Evolutionary conservation across 2,113 vertebrate species (phyloP).

Genomic region (Pollimyrus isidori): DNA sequence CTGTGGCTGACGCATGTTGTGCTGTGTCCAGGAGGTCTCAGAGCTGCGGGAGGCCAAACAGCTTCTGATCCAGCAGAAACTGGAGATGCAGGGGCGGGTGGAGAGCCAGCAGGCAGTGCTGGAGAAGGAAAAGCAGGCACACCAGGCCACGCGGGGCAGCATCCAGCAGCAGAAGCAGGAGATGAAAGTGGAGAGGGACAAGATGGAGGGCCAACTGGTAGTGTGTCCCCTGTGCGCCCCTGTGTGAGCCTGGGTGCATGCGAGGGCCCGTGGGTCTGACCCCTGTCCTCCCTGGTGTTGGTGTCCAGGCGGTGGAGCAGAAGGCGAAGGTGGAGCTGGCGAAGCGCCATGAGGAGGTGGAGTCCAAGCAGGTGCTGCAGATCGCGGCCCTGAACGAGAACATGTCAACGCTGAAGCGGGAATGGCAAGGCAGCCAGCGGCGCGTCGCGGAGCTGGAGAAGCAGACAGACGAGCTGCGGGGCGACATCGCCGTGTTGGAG

Average conservation of each 20-base stretch:
- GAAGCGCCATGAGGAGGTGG: slow-evolving; percentile 74
- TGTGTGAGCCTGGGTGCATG: neutral
- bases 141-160: slow-evolving; percentile 67
- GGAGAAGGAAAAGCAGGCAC: slow-evolving; percentile 72
- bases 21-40: slow-evolving; percentile 66
- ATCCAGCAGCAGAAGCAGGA: slow-evolving; percentile 71
- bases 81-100: slow-evolving; percentile 78
- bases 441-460: slow-evolving; percentile 87
- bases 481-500: slow-evolving; percentile 92
- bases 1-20: neutral
- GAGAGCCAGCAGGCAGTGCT: slow-evolving; percentile 60
- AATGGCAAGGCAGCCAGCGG: slow-evolving; percentile 88
- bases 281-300: neutral
- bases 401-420: slow-evolving; percentile 87
- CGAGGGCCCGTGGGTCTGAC: neutral
- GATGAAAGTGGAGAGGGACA: slow-evolving; percentile 62
- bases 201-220: slow-evolving; percentile 69
- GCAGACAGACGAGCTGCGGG: slow-evolving; percentile 86
- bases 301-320: slow-evolving; percentile 67
- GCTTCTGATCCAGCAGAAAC: slow-evolving; percentile 89
- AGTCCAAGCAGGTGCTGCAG: slow-evolving; percentile 74
- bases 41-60: slow-evolving; percentile 84
- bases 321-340: slow-evolving; percentile 72
- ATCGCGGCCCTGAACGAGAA: slow-evolving; percentile 90
- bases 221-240: neutral